Conservation (phyloP, 2,888 invertebrate species). For the Acanthosoma haemorrhoidale region DNA sequence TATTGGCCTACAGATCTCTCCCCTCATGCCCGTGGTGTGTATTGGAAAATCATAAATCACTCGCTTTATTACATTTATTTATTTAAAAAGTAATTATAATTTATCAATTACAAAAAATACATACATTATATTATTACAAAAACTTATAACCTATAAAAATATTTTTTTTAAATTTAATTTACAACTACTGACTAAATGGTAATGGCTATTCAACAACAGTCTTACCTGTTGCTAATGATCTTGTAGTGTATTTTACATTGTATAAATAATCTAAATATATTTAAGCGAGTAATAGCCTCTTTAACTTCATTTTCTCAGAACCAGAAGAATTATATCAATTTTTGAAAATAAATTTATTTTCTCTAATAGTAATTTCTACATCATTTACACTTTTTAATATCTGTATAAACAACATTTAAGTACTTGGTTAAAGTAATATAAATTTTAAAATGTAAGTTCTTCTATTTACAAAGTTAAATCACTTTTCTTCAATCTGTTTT, state of each 20-base stretch:
- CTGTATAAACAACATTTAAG: background rate
- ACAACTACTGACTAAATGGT: conserved; percentile 5
- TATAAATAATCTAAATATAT: background rate
- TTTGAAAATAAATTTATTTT: background rate
- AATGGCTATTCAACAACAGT: background rate
- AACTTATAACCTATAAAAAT: conserved; percentile 3
- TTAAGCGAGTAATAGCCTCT: background rate
- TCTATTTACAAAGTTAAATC: too few relatives aligned
- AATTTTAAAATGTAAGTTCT: too few relatives aligned
- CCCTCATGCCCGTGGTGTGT: background rate
- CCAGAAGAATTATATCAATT: too few relatives aligned
- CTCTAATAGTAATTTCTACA: background rate
- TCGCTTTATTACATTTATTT: background rate
- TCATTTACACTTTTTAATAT: background rate
- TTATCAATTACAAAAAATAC: background rate
- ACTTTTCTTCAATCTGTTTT: background rate
- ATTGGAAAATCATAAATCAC: conserved; percentile 9
- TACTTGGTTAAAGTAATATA: too few relatives aligned
- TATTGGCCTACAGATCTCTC: conserved; percentile 1
- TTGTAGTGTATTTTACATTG: background rate
- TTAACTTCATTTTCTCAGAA: too few relatives aligned
- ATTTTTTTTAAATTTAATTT: background rate
- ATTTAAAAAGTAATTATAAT: background rate
- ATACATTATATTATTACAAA: background rate
- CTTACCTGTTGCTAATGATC: background rate